A percentile compares a stretch with the other conserved stretches of the same genome.
phyloP scores from a whole-genome alignment of 2,113 vertebrate genomes.

The Illadopsis cleaveri region DNA sequence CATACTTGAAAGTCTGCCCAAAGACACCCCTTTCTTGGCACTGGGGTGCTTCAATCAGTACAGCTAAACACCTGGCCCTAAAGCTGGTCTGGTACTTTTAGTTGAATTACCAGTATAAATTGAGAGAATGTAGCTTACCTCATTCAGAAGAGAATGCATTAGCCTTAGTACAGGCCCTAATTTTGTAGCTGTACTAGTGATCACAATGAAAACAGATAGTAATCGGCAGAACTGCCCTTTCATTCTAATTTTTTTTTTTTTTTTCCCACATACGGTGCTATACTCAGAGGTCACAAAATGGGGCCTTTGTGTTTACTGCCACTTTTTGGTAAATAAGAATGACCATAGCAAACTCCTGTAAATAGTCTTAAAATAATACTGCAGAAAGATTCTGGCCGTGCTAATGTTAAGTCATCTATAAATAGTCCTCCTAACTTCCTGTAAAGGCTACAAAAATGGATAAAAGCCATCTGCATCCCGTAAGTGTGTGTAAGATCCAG shows the following conservation, averaged over 20 bases:
- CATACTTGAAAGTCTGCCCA: not conserved
- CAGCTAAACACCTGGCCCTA: not conserved
- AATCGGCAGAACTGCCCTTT: not conserved
- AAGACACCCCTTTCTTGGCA: not conserved
- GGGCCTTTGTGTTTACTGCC: not conserved
- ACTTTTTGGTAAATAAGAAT: not conserved
- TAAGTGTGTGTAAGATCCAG: not conserved
- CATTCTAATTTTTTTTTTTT: not conserved
- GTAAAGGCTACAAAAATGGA: not conserved
- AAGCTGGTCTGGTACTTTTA: not conserved
- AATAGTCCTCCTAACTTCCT: not conserved
- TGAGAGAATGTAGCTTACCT: not conserved
- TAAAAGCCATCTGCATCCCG: not conserved
- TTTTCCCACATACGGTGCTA: not conserved
- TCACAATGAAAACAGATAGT: not conserved
- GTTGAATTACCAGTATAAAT: not conserved
- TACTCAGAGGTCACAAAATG: not conserved
- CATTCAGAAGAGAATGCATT: not conserved
- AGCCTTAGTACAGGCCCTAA: not conserved
- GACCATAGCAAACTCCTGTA: not conserved
- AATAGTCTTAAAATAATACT: not conserved
- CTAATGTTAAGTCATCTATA: not conserved
- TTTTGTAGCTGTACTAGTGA: not conserved
- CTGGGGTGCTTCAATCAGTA: not conserved
- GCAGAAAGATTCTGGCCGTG: not conserved